phyloP scores from a whole-genome alignment of 2,797 vertebrate species.

The Amblyraja radiata region DNA sequence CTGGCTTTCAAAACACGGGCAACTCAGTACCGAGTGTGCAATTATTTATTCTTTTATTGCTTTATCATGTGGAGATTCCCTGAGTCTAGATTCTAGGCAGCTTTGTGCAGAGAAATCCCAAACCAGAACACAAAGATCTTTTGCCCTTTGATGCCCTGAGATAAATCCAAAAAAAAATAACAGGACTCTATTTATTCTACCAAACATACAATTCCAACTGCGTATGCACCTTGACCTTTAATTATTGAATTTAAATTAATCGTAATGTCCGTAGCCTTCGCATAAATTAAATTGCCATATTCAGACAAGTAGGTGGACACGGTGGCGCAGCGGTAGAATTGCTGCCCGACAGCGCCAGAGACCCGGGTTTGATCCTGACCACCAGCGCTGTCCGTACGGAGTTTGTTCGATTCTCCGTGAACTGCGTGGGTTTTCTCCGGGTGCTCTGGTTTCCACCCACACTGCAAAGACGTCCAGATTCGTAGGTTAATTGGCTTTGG shows the following conservation, averaged over 20 bases:
- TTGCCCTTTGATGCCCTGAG: not conserved
- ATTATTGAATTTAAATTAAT: not conserved
- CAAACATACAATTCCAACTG: not conserved
- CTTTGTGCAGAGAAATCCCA: not conserved
- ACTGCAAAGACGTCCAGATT: too few species aligned
- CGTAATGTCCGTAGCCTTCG: not conserved
- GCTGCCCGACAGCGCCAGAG: too few species aligned
- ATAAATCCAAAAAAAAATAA: not conserved
- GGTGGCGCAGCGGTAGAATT: too few species aligned
- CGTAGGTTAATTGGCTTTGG: too few species aligned
- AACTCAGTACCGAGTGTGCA: not conserved
- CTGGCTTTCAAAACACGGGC: not conserved
- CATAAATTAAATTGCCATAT: not conserved
- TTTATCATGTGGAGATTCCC: too few species aligned
- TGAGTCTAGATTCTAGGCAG: not conserved
- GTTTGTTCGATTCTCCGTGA: too few species aligned
- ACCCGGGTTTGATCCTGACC: too few species aligned
- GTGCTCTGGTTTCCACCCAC: too few species aligned
- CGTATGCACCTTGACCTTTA: not conserved
- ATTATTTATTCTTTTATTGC: not conserved
- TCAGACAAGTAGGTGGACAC: too few species aligned
- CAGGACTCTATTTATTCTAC: not conserved
- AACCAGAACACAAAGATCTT: not conserved
- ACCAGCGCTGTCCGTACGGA: too few species aligned
- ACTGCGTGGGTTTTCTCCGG: too few species aligned